Conservation (phyloP, 1,140 invertebrate species). For the Stegodyphus mimosarum region DNA sequence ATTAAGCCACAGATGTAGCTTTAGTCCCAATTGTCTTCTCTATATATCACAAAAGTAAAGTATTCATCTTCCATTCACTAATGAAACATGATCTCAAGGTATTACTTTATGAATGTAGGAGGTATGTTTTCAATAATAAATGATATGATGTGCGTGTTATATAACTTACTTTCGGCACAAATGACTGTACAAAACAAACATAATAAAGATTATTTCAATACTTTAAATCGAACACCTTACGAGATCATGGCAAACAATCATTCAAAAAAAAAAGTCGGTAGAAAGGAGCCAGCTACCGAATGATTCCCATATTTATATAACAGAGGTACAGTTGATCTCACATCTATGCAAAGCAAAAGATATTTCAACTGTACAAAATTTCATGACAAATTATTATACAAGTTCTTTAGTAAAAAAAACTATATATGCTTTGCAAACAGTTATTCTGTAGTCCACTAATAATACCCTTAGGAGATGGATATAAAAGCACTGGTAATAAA, state of each 20-base stretch:
- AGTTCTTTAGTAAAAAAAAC: conserved; percentile 22
- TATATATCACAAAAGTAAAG: conserved; percentile 56
- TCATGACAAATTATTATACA: conserved; percentile 12
- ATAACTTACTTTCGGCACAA: conserved; percentile 49
- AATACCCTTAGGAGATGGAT: conserved; percentile 11
- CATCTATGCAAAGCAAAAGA: conserved; percentile 17
- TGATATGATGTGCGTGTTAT: conserved; percentile 58
- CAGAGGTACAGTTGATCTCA: background rate
- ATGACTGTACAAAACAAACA: conserved; percentile 58
- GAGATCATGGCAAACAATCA: conserved; percentile 50
- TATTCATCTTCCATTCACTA: conserved; percentile 21
- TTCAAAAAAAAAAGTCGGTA: conserved; percentile 24
- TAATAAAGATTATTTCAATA: conserved; percentile 34
- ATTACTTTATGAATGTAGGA: conserved; percentile 23
- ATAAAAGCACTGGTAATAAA: conserved; percentile 30
- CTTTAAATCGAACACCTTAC: conserved; percentile 31
- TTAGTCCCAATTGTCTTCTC: conserved; percentile 3
- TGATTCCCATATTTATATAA: conserved; percentile 18
- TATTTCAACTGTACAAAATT: conserved; percentile 43
- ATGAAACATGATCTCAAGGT: conserved; percentile 13
- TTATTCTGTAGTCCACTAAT: background rate
- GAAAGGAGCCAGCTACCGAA: conserved; percentile 31
- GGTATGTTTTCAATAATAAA: conserved; percentile 46
- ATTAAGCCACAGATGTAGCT: conserved; percentile 22
- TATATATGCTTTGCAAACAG: background rate